Evolutionary conservation across 2,888 invertebrate species (phyloP).

Genomic region (Drosophila ustulata): DNA sequence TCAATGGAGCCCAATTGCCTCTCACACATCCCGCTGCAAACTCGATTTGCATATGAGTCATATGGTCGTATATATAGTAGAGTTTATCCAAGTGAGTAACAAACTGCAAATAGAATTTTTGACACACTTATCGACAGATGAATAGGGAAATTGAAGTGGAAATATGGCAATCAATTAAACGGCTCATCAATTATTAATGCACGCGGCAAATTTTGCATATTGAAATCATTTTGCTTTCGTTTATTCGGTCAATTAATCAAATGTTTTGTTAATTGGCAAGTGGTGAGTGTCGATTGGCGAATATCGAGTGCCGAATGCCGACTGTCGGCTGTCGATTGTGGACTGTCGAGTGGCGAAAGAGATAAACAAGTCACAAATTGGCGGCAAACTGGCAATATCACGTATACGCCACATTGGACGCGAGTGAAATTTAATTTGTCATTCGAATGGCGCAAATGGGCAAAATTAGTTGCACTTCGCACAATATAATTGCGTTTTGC

Average conservation of each 20-base stretch:
- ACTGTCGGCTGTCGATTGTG: too few relatives aligned
- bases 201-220: conserved; percentile 1
- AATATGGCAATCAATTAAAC: conserved; percentile 27
- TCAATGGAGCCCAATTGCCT: conserved; percentile 1
- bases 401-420: conserved; percentile 56
- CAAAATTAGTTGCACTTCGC: conserved; percentile 41
- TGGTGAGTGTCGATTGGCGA: conserved; percentile 14
- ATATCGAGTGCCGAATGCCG: conserved; percentile 1
- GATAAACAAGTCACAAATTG: conserved; percentile 30
- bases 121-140: conserved; percentile 21
- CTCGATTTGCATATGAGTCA: conserved; percentile 14
- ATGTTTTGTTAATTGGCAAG: conserved; percentile 52
- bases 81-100: conserved; percentile 11
- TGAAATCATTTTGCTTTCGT: conserved; percentile 29
- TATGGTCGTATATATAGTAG: neutral
- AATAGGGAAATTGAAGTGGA: neutral
- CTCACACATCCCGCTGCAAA: neutral
- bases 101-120: conserved; percentile 1
- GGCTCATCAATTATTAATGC: conserved; percentile 30
- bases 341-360: neutral
- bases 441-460: conserved; percentile 30
- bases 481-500: conserved; percentile 50
- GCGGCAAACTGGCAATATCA: conserved; percentile 43
- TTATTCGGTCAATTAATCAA: conserved; percentile 65
- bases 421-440: conserved; percentile 71